Evolutionary conservation across 1,140 invertebrate species (phyloP).

Genomic region (Teleogryllus occipitalis): DNA sequence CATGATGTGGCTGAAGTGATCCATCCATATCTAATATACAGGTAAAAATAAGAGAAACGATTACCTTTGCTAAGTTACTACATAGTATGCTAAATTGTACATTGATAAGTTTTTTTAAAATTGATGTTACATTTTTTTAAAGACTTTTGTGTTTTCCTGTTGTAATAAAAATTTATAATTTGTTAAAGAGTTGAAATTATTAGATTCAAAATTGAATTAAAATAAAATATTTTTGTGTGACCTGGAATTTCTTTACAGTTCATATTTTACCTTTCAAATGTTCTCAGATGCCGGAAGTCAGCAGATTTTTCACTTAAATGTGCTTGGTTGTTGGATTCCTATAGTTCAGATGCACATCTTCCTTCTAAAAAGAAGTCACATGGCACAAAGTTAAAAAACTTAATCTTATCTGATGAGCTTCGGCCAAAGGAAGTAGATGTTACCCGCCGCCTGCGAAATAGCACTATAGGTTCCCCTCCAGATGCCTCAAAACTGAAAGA

Average conservation of each 20-base stretch:
- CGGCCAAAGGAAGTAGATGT: slow-evolving; percentile 36
- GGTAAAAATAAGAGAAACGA: slow-evolving; percentile 41
- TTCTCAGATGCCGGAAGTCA: slow-evolving; percentile 76
- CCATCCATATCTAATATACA: slow-evolving; percentile 89
- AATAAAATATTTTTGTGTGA: not conserved
- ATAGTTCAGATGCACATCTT: slow-evolving; percentile 61
- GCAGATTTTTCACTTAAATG: slow-evolving; percentile 93
- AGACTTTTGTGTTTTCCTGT: no score
- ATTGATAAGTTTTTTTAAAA: no score
- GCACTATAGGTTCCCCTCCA: slow-evolving; percentile 15
- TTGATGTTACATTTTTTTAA: no score
- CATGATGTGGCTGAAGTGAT: slow-evolving; percentile 89
- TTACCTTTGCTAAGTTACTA: not conserved
- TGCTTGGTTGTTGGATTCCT: slow-evolving; percentile 92
- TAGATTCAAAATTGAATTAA: not conserved
- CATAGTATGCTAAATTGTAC: no score
- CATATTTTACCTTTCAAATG: slow-evolving; percentile 10
- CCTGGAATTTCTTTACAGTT: not conserved
- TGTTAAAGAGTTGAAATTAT: not conserved
- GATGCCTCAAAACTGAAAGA: slow-evolving; percentile 18
- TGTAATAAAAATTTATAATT: no score
- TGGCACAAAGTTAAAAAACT: slow-evolving; percentile 76
- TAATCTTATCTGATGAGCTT: slow-evolving; percentile 80
- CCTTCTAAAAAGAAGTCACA: slow-evolving; percentile 74
- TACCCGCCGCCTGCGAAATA: slow-evolving; percentile 8